Evolutionary conservation across 2,888 invertebrate genomes (phyloP), one percentile per base, ranked within the genome.

Genomic region (Sphaerophoria rueppellii): DNA sequence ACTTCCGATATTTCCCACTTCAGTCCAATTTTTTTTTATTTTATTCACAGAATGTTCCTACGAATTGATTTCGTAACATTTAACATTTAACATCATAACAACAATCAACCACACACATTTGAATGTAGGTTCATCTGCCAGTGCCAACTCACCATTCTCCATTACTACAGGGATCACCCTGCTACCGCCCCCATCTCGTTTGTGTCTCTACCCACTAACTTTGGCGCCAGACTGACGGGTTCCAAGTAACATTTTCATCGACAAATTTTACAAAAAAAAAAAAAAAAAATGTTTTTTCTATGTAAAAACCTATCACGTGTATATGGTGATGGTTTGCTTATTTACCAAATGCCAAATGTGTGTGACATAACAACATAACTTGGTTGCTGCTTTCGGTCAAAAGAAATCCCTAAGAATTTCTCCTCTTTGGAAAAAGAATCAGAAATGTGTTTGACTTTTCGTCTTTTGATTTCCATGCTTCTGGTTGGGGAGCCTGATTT

Each of bases 201-300:
- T 24, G 24, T 24, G 24, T 24, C 24, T 24, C 24, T 24, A 2
- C 24, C 24, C 24, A n/a, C 3, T 50, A 35, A 5, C 35, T 14
- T 43, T 80, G 83, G 83, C 83, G 83, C 83, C 83, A 85, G 83
- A 79, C 83, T 37, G 83, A 40, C 76, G 76, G 80, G 80, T 75
- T 78, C 83, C 75, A 72, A 40, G 9, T 50, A 65, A 50, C 37
- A 54, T 75, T 72, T 78, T 75, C 32, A 60, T 46, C 79, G 70
- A 73, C 70, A 75, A 60, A 75, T 75, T 79, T 75, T 75, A 79
- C 83, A 43, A 50, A 74, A 75, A 71, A 14, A 35, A 43, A 50
- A 74, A 75, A 71, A 14, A 35, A 52, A 43, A 43, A 24, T 24
- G 24, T 24, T 24, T 24, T 69, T 63, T 57, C 63, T 61, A 61